Evolutionary conservation across 64 coral and sea anemone species (phyloP).

Genomic region (Anthopleura sola): DNA sequence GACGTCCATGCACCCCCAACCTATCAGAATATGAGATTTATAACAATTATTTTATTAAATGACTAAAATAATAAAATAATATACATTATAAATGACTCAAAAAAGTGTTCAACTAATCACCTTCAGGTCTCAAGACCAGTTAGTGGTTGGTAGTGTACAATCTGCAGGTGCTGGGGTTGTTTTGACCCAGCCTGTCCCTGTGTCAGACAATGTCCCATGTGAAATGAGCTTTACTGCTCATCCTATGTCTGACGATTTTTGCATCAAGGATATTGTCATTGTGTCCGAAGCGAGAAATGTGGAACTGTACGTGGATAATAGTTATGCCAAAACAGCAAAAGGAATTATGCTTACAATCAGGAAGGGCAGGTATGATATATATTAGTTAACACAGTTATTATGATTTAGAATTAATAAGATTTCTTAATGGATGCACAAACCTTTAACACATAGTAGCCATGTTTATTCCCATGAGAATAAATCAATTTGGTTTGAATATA

Average conservation of each 20-base stretch:
- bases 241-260: slow-evolving; percentile 89
- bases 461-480: no score
- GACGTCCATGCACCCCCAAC: no score
- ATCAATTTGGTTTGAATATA: no score
- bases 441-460: no score
- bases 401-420: no score
- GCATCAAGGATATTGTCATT: slow-evolving; percentile 94
- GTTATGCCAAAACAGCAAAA: slow-evolving; percentile 86
- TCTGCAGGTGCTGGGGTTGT: slow-evolving; percentile 81
- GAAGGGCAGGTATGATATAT: slow-evolving; percentile 70
- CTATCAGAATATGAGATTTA: no score
- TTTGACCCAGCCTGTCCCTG: slow-evolving; percentile 53
- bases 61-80: no score
- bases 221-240: slow-evolving; percentile 96
- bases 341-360: slow-evolving; percentile 94
- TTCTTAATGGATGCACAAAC: no score
- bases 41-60: no score
- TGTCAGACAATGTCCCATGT: slow-evolving; percentile 74
- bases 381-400: no score
- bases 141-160: slow-evolving; percentile 93
- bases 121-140: slow-evolving; percentile 84
- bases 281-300: slow-evolving; percentile 97
- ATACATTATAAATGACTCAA: no score
- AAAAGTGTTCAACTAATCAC: not conserved
- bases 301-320: slow-evolving; percentile 91